phyloP scores from a whole-genome alignment of 2,113 vertebrate genomes.

The Leucopsar rothschildi region DNA sequence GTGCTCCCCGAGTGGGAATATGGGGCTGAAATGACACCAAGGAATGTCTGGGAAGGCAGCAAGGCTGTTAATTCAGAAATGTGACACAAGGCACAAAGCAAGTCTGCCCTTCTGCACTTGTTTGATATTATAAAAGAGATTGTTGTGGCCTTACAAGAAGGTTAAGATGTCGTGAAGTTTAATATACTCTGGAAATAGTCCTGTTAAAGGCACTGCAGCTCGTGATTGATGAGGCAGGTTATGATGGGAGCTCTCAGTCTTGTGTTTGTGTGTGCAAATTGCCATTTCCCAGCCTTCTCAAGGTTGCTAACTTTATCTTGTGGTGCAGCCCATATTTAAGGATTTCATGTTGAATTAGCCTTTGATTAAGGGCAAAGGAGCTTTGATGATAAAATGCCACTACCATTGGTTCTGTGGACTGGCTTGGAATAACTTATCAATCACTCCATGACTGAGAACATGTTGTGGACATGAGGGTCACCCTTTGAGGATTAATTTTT shows the following conservation, averaged over 20 bases:
- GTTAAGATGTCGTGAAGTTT: constrained; percentile 48
- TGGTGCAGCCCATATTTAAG: background rate
- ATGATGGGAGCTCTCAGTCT: constrained; percentile 34
- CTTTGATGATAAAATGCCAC: constrained; percentile 33
- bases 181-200: constrained; percentile 30
- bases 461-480: background rate
- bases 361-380: constrained; percentile 48
- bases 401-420: background rate
- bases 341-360: constrained; percentile 44
- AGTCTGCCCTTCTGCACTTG: constrained; percentile 1
- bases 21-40: background rate
- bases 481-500: constrained; percentile 20
- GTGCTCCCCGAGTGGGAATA: background rate
- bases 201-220: background rate
- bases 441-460: background rate
- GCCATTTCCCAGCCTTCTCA: constrained; percentile 30
- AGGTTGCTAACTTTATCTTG: constrained; percentile 27
- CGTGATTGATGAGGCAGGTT: constrained; percentile 40
- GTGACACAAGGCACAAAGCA: background rate
- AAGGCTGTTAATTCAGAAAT: background rate
- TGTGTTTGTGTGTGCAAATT: constrained; percentile 43
- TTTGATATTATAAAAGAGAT: constrained; percentile 16
- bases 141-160: constrained; percentile 27
- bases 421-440: background rate
- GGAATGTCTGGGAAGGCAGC: background rate